phyloP scores from a whole-genome alignment of 2,888 invertebrate genomes.

The Arenicola marina region DNA sequence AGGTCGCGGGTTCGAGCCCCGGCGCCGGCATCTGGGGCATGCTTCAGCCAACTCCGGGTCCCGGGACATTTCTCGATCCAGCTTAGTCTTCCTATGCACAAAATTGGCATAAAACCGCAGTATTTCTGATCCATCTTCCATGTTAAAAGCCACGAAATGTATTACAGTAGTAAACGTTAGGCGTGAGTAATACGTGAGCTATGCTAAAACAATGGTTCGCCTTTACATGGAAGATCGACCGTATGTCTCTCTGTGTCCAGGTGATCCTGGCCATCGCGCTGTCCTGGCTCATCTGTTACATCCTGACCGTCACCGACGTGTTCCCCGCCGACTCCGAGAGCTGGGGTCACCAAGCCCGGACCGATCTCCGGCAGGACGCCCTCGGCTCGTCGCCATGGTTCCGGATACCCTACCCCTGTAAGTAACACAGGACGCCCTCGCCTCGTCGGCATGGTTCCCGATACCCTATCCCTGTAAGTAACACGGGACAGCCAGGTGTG shows the following conservation, averaged over 20 bases:
- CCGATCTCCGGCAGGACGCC: conserved; percentile 47
- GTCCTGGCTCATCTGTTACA: conserved; percentile 51
- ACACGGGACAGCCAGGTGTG: conserved; percentile 38
- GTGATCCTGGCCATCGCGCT: conserved; percentile 46
- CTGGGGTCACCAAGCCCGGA: conserved; percentile 56
- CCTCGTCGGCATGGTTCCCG: conserved; percentile 54
- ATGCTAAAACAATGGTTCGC: no score
- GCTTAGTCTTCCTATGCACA: no score
- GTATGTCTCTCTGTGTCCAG: conserved; percentile 35
- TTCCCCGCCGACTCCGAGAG: conserved; percentile 60
- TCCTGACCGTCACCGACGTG: conserved; percentile 51
- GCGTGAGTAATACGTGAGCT: no score
- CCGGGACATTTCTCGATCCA: no score
- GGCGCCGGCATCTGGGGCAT: no score
- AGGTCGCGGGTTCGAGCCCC: no score
- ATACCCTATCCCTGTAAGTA: conserved; percentile 65
- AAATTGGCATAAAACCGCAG: no score
- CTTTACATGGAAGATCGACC: no score
- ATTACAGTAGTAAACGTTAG: no score
- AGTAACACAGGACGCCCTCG: conserved; percentile 39
- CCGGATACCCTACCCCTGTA: conserved; percentile 65
- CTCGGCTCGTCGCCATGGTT: conserved; percentile 55
- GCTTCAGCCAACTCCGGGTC: no score
- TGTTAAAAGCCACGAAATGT: no score
- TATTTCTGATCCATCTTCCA: no score